phyloP scores from a whole-genome alignment of 2,113 vertebrate genomes.

The Ploceus nigricollis region DNA sequence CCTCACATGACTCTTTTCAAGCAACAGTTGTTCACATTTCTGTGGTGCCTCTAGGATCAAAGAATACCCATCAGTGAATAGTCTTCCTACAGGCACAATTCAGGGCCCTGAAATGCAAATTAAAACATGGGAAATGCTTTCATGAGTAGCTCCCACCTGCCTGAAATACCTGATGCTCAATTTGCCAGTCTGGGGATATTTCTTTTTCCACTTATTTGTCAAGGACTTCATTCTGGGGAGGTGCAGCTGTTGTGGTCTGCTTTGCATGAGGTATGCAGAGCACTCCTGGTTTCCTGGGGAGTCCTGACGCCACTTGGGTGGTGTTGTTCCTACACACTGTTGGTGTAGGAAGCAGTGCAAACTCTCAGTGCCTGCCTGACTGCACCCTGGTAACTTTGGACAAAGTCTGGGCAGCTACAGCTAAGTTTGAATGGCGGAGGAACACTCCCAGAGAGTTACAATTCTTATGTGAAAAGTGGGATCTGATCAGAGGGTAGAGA shows the following conservation, averaged over 20 bases:
- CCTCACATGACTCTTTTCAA: not conserved
- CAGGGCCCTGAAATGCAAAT: not conserved
- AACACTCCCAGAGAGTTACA: not conserved
- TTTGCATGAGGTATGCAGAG: not conserved
- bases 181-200: not conserved
- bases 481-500: not conserved
- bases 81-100: rapidly evolving
- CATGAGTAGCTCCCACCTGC: not conserved
- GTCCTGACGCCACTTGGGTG: not conserved
- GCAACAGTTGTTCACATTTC: rapidly evolving
- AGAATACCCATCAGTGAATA: not conserved
- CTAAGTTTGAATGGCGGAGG: not conserved
- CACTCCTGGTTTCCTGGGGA: not conserved
- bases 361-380: not conserved
- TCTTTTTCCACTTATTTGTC: not conserved
- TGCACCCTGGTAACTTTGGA: not conserved
- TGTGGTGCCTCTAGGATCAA: not conserved
- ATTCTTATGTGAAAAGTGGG: not conserved
- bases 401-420: not conserved
- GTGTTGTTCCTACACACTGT: too few relatives aligned
- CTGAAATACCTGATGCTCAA: not conserved
- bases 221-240: not conserved
- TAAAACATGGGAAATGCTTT: not conserved
- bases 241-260: not conserved
- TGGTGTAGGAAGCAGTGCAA: not conserved